phyloP scores from a whole-genome alignment of 2,113 vertebrate genomes.

The Dipodomys merriami region DNA sequence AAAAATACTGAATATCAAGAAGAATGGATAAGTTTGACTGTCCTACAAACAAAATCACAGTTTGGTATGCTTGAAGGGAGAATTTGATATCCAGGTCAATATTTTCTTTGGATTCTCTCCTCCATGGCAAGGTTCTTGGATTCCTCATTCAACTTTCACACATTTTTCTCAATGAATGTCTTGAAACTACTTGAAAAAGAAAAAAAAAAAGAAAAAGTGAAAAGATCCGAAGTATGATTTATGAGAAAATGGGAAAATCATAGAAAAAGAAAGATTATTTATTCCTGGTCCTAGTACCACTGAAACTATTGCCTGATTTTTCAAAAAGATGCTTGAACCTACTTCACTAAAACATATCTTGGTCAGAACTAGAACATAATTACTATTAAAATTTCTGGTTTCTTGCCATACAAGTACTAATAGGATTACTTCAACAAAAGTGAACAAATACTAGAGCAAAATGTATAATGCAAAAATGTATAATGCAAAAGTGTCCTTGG shows the following conservation, averaged over 20 bases:
- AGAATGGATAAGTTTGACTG: not conserved
- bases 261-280: not conserved
- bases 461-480: not conserved
- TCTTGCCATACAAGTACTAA: not conserved
- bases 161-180: not conserved
- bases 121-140: not conserved
- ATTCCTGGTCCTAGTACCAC: no score
- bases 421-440: not conserved
- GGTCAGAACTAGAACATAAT: not conserved
- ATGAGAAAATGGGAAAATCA: not conserved
- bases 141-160: not conserved
- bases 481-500: not conserved
- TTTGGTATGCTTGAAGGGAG: not conserved
- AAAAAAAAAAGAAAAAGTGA: no score
- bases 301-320: not conserved
- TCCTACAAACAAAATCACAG: not conserved
- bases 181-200: not conserved
- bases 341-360: not conserved
- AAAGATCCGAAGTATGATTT: no score
- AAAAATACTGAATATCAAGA: no score
- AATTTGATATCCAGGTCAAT: not conserved
- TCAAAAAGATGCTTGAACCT: no score
- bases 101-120: not conserved
- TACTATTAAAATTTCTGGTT: not conserved
- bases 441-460: not conserved